phyloP scores from a whole-genome alignment of 2,888 invertebrate genomes.

The Periphyllus acericola region DNA sequence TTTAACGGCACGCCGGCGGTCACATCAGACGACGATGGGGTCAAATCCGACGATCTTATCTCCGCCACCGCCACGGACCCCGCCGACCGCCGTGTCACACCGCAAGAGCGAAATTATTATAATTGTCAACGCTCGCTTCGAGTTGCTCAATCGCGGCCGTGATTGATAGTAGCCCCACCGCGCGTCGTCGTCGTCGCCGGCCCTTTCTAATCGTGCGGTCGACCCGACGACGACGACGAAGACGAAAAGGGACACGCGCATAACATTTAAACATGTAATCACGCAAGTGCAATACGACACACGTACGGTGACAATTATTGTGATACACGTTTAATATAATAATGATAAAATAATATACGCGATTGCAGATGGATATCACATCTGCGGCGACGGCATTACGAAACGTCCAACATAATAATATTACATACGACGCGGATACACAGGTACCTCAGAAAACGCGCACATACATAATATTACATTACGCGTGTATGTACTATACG shows the following conservation, averaged over 20 bases:
- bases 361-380: slow-evolving; percentile 12
- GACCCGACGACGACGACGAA: slow-evolving; percentile 1
- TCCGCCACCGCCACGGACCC: neutral
- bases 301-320: neutral
- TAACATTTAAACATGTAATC: neutral
- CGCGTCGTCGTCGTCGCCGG: neutral
- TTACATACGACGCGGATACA: neutral
- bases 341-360: neutral
- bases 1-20: neutral
- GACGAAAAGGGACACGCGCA: slow-evolving; percentile 24
- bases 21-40: neutral
- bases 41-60: neutral
- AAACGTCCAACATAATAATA: neutral
- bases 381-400: slow-evolving; percentile 10
- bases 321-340: neutral
- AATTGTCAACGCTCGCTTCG: neutral
- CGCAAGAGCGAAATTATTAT: neutral
- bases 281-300: neutral
- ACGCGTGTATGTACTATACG: neutral
- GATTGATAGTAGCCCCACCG: slow-evolving; percentile 3
- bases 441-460: too few relatives aligned
- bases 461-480: neutral
- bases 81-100: neutral
- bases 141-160: slow-evolving; percentile 11
- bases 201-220: too few relatives aligned